phyloP scores from a whole-genome alignment of 2,797 vertebrate species.

The Melanotaenia parkinsoni region DNA sequence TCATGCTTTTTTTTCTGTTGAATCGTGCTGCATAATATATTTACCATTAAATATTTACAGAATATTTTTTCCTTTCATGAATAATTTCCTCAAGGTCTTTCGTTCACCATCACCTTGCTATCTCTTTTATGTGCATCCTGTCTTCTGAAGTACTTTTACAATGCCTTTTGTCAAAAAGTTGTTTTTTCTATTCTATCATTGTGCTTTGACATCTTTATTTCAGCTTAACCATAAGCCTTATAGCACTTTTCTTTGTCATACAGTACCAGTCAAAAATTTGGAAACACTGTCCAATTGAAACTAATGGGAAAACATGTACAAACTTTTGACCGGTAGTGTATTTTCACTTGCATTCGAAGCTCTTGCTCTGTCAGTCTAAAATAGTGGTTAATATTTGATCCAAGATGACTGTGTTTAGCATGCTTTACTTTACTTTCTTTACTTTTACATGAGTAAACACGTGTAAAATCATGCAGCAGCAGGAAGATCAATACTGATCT shows the following conservation, averaged over 20 bases:
- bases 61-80: slow-evolving; percentile 14
- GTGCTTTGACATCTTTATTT: slow-evolving; percentile 25
- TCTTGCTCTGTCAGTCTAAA: not conserved
- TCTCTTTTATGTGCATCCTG: slow-evolving; percentile 6
- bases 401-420: not conserved
- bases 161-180: slow-evolving; percentile 18
- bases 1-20: not conserved
- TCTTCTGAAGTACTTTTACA: slow-evolving; percentile 20
- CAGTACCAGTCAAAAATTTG: not conserved
- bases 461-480: not conserved
- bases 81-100: slow-evolving; percentile 40
- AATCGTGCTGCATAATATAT: not conserved
- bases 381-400: no score
- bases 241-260: slow-evolving; percentile 13
- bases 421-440: not conserved
- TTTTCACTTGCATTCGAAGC: slow-evolving; percentile 12
- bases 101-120: not conserved
- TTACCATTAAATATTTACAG: slow-evolving; percentile 14
- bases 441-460: not conserved
- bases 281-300: no score
- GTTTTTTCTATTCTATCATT: slow-evolving; percentile 18
- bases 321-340: no score
- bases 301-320: no score
- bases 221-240: slow-evolving; percentile 17
- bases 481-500: not conserved